Evolutionary conservation across 2,113 vertebrate species (phyloP).

Genomic region (Mirounga angustirostris): DNA sequence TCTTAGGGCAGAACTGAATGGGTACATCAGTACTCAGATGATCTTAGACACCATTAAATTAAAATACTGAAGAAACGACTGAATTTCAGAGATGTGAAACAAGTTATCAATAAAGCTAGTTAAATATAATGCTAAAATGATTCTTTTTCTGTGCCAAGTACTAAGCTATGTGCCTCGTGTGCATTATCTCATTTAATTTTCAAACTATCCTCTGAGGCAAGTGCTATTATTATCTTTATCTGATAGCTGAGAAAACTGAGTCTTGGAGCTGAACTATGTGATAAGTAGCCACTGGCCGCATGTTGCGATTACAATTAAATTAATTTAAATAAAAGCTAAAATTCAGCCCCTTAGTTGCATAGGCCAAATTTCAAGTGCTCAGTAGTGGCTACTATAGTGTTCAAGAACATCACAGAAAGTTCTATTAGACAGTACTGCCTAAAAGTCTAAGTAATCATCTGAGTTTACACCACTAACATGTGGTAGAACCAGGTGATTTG

Average conservation of each 20-base stretch:
- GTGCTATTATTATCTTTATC: neutral
- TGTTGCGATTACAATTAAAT: neutral
- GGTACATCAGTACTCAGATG: neutral
- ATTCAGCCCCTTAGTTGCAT: neutral
- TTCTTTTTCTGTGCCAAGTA: neutral
- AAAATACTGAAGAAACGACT: neutral
- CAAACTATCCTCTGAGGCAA: neutral
- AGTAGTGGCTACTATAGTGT: neutral
- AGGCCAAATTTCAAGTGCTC: neutral
- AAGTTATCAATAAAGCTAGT: neutral
- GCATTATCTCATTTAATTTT: neutral
- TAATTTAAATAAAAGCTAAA: neutral
- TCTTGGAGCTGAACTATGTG: neutral
- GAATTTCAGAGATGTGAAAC: neutral
- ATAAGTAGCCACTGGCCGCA: neutral
- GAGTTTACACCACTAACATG: neutral
- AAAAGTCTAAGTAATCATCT: neutral
- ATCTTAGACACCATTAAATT: neutral
- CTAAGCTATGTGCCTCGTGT: neutral
- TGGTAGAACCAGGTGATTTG: neutral
- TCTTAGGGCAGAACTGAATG: neutral
- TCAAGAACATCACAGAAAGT: neutral
- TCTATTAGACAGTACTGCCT: neutral
- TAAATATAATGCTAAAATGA: neutral
- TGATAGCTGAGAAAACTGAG: conserved; percentile 7